Evolutionary conservation across 2,888 invertebrate genomes (phyloP), one percentile per base, ranked within the genome.

Genomic region (Drosophila formosana): DNA sequence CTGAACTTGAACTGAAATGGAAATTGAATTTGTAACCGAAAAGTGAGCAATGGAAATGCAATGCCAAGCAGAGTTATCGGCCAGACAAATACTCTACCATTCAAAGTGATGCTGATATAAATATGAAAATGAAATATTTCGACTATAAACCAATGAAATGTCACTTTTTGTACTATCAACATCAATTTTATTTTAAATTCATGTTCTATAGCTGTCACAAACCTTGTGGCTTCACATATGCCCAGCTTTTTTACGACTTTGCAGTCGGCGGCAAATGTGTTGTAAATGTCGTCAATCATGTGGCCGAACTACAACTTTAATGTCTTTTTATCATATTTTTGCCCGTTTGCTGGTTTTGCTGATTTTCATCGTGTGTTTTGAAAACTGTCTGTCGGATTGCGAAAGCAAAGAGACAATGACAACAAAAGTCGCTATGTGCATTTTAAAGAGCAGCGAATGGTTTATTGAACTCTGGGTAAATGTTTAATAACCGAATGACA

Each of bases 381-480:
- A 70, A 80, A 53, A 46, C 51, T 41, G 66, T 55, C 53, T 51
- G 57, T 37, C 26, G 50, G 9, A 56, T 58, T 39, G 49, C 34
- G 63, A 78, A 69, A 57, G 46, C 50, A 46, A 56, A 47, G 13
- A 51, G 71, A 60, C 49, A 52, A 66, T 47, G 13, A 30, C 47
- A 52, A 46, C 11, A 37, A 37, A 43, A 49, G 57, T 63, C 47
- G 60, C 43, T 45, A 25, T 45, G 32, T 72, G 67, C 69, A 70
- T 80, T 72, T 66, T 51, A 62, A 74, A 81, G 39, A 70, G 56
- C 47, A 30, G 7, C 9, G 25, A 25, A 50, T 11, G 45, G 84
- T 77, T 72, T 77, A 62, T 80, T 80, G 73, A 87, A 77, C 84
- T 26, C 25, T n/a, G 26, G n/a, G n/a, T 25, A 50, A 58, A 69